A percentile compares a stretch with the other conserved stretches of the same genome.
Evolutionary conservation across 2,888 invertebrate species (phyloP).

Genomic region (Chymomyza fuscimana): DNA sequence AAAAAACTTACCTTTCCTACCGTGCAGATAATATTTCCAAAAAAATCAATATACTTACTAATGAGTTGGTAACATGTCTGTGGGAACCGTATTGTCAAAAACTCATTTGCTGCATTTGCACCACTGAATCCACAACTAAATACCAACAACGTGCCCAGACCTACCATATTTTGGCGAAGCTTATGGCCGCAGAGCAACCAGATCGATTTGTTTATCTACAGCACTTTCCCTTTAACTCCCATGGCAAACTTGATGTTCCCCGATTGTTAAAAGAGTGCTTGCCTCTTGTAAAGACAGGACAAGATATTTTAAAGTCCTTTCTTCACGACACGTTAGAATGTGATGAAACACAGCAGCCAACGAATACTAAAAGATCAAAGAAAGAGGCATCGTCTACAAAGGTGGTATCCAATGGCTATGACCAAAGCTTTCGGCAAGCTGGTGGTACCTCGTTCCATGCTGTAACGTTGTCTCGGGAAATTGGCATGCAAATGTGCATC

Average conservation of each 20-base stretch:
- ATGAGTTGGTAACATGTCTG: slow-evolving; percentile 49
- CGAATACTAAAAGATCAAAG: slow-evolving; percentile 31
- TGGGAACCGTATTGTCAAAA: slow-evolving; percentile 58
- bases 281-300: slow-evolving; percentile 49
- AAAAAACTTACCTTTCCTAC: not conserved
- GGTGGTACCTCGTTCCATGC: slow-evolving; percentile 77
- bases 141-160: slow-evolving; percentile 56
- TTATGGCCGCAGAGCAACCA: slow-evolving; percentile 81
- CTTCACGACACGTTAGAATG: slow-evolving; percentile 77
- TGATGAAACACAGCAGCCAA: slow-evolving; percentile 23
- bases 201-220: slow-evolving; percentile 84
- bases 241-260: slow-evolving; percentile 84
- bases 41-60: slow-evolving; percentile 49
- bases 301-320: slow-evolving; percentile 81
- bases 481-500: slow-evolving; percentile 57
- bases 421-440: slow-evolving; percentile 59
- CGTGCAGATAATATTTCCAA: slow-evolving; percentile 9
- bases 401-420: slow-evolving; percentile 21
- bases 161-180: slow-evolving; percentile 51
- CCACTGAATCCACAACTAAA: slow-evolving; percentile 43
- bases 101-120: slow-evolving; percentile 55
- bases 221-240: slow-evolving; percentile 83
- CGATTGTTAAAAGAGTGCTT: slow-evolving; percentile 50
- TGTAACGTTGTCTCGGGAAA: slow-evolving; percentile 67
- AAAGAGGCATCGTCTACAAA: not conserved